Percentiles rank a stretch among this genome's conserved stretches.
Conservation (phyloP, 2,888 invertebrate genomes). For the Scaptomyza tumidula region DNA sequence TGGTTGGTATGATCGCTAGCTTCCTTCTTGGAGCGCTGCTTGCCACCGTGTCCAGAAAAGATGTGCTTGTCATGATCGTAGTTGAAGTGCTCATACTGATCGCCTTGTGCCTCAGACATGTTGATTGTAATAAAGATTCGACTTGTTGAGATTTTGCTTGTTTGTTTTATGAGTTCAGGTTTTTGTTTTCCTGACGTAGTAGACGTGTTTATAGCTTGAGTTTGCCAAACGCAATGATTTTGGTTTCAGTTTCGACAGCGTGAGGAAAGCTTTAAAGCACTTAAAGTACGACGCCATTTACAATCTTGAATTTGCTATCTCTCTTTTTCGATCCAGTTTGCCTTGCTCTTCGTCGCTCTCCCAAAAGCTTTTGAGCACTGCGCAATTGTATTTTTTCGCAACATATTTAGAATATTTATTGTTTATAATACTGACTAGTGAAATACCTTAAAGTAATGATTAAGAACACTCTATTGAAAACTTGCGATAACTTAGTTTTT, state of each 20-base stretch:
- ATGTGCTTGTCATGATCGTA: constrained; percentile 96
- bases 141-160: constrained; percentile 84
- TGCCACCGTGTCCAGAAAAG: constrained; percentile 94
- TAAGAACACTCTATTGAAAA: background rate
- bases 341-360: constrained; percentile 1
- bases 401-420: constrained; percentile 7
- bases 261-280: constrained; percentile 35
- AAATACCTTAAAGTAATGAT: too few species aligned
- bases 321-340: constrained; percentile 11
- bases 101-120: constrained; percentile 94
- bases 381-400: constrained; percentile 24
- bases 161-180: constrained; percentile 84
- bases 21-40: constrained; percentile 95
- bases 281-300: constrained; percentile 13
- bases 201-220: constrained; percentile 23
- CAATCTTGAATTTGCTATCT: background rate
- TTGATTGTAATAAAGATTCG: constrained; percentile 35
- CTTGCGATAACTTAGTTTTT: background rate
- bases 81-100: constrained; percentile 97
- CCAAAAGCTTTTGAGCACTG: constrained; percentile 17
- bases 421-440: background rate
- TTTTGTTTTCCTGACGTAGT: background rate
- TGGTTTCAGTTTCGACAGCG: background rate
- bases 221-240: constrained; percentile 24
- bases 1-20: constrained; percentile 95